A percentile compares a stretch with the other conserved stretches of the same genome.
phyloP scores from a whole-genome alignment of 2,888 invertebrate genomes.

The Athalia rosae region DNA sequence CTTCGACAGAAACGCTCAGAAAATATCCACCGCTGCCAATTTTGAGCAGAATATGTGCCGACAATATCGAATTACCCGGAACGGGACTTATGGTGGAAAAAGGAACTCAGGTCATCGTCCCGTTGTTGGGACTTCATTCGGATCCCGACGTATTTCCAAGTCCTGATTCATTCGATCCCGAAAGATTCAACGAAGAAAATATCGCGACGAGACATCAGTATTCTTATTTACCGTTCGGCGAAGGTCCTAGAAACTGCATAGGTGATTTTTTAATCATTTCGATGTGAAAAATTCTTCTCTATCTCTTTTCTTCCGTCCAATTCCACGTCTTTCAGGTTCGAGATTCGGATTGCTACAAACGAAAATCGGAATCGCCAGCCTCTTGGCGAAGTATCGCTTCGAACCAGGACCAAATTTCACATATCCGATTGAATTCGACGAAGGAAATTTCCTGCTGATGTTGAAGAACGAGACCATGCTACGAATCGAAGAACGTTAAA shows the following conservation, averaged over 20 bases:
- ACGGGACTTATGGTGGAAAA: slow-evolving; percentile 57
- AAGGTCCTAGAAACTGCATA: slow-evolving; percentile 60
- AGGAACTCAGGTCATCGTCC: slow-evolving; percentile 67
- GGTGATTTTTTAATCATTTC: slow-evolving; percentile 53
- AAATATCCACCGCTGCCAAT: slow-evolving; percentile 63
- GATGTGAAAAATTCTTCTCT: background rate
- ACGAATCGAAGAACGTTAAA: background rate
- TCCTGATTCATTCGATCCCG: slow-evolving; percentile 75
- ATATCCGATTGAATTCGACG: slow-evolving; percentile 55
- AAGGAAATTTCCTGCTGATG: slow-evolving; percentile 51
- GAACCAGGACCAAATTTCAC: slow-evolving; percentile 58
- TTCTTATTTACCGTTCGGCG: slow-evolving; percentile 52
- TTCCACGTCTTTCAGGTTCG: slow-evolving; percentile 56
- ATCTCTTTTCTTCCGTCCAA: background rate
- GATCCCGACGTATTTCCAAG: slow-evolving; percentile 74
- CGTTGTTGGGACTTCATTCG: slow-evolving; percentile 72
- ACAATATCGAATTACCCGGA: background rate
- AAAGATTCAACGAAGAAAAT: slow-evolving; percentile 73
- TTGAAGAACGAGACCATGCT: slow-evolving; percentile 58
- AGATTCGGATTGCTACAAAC: slow-evolving; percentile 62
- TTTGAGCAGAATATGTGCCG: slow-evolving; percentile 65
- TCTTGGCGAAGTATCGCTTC: slow-evolving; percentile 58
- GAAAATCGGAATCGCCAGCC: slow-evolving; percentile 56
- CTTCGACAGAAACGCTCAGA: background rate
- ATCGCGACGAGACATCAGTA: slow-evolving; percentile 59